Percentiles rank a stretch among this genome's conserved stretches.
Conservation (phyloP, 2,113 vertebrate species). For the Cyprinodon variegatus region DNA sequence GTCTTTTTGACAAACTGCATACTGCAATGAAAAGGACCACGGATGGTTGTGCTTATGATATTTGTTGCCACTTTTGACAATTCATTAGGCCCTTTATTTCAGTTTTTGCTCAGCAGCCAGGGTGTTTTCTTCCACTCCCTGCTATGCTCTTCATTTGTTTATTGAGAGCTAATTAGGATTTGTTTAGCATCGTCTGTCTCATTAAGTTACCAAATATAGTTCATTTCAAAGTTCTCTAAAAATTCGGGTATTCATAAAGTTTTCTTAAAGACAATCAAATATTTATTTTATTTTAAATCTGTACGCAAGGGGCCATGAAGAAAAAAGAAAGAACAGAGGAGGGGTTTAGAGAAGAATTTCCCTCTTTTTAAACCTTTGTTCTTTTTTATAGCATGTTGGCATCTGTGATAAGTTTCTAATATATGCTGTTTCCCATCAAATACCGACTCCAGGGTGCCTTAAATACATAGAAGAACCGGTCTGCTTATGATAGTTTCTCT, state of each 20-base stretch:
- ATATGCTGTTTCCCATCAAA: constrained; percentile 13
- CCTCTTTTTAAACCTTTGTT: not conserved
- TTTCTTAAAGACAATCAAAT: constrained; percentile 53
- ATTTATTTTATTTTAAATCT: constrained; percentile 49
- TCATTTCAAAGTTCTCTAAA: constrained; percentile 42
- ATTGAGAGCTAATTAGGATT: constrained; percentile 57
- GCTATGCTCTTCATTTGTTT: constrained; percentile 39
- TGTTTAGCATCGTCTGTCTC: constrained; percentile 48
- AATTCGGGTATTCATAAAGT: constrained; percentile 46
- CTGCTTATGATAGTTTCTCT: not conserved
- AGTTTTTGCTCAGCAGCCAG: constrained; percentile 17
- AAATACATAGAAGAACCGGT: constrained; percentile 3
- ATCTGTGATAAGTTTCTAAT: constrained; percentile 10
- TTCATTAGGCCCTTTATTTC: constrained; percentile 22
- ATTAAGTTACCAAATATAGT: constrained; percentile 60
- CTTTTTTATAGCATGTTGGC: not conserved
- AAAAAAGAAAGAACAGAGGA: constrained; percentile 16
- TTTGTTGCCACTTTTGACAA: constrained; percentile 26
- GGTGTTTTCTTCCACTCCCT: constrained; percentile 15
- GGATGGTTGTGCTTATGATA: constrained; percentile 21
- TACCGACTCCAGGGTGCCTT: constrained; percentile 15
- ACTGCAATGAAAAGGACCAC: not conserved
- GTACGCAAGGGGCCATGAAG: constrained; percentile 1
- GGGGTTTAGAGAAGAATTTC: not conserved
- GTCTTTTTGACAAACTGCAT: not conserved